Evolutionary conservation across 2,113 vertebrate genomes (phyloP).

Genomic region (Fukomys damarensis): DNA sequence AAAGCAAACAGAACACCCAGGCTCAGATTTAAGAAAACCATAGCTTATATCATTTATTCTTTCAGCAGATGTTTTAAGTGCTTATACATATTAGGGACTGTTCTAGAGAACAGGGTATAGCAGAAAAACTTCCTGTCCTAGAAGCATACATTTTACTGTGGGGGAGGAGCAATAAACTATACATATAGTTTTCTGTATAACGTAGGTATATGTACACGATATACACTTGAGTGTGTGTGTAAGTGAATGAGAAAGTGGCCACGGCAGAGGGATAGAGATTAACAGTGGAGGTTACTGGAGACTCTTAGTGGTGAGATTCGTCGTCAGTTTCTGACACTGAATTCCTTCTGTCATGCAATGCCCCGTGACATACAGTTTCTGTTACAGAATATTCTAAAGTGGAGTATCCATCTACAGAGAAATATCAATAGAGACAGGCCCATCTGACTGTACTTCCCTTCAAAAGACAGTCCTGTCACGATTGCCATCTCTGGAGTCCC

Average conservation of each 20-base stretch:
- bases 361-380: background rate
- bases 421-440: slow-evolving; percentile 60
- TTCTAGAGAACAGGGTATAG: background rate
- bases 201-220: background rate
- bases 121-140: background rate
- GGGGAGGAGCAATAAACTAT: background rate
- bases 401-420: slow-evolving; percentile 44
- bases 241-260: background rate
- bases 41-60: background rate
- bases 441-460: slow-evolving; percentile 28
- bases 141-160: background rate
- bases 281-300: background rate
- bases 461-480: slow-evolving; percentile 52
- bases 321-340: background rate
- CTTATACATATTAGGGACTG: background rate
- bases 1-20: background rate
- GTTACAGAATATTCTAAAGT: slow-evolving; percentile 54
- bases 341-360: background rate
- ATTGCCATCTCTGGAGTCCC: background rate
- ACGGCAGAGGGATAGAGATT: background rate
- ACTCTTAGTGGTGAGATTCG: background rate
- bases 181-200: background rate
- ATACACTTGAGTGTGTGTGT: background rate
- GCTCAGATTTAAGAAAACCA: background rate
- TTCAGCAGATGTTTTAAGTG: background rate